Evolutionary conservation across 1,140 invertebrate genomes (phyloP), one percentile per base, ranked within the genome.

Genomic region (Phortica variegata): DNA sequence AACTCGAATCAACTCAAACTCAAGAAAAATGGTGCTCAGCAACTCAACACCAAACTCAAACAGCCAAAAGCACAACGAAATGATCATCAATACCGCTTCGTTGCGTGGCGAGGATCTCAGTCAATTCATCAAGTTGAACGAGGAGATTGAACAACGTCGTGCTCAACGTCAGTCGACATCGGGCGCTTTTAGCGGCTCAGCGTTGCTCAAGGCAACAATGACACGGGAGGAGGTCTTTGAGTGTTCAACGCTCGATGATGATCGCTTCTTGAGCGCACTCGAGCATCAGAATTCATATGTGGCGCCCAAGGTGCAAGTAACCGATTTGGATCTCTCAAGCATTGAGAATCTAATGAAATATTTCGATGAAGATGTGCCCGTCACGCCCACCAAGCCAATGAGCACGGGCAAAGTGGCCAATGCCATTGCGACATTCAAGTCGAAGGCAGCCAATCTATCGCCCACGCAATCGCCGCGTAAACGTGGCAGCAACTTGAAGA

Each of bases 281-380:
- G 70, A 73, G 39, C 50, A 68, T 33, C 62, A 73, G n/a, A 71
- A 68, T 33, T 65, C 60, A 0, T 72, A 56, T 36, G 37, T 36
- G 8, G 32, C 42, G 0, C 44, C 50, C 1, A 23, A 48, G 2
- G 18, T 60, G 2, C 58, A 54, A 37, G 37, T 63, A 7, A 65
- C 62, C 3, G 59, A 66, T 10, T 26, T 73, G 31, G 61, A 73
- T 29, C 5, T 65, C 37, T 60, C 63, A 16, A 71, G 66, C 43
- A 71, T 74, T 38, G 66, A 73, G 21, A 68, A 73, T 47, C 43
- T 71, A 0, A 68, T 74, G 66, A 69, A 62, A 38, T 74, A 74
- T 33, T 74, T 74, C 17, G 66, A 74, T 41, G 71, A 74, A 21
- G 70, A 74, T 12, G 66, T 73, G 1, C 54, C 56, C 2, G 56